These are phyloP conservation scores for Parazoanthus atlanticus DNA, from an alignment of 92 coral and sea anemone genomes.

Conservation along the genomic window DNA sequence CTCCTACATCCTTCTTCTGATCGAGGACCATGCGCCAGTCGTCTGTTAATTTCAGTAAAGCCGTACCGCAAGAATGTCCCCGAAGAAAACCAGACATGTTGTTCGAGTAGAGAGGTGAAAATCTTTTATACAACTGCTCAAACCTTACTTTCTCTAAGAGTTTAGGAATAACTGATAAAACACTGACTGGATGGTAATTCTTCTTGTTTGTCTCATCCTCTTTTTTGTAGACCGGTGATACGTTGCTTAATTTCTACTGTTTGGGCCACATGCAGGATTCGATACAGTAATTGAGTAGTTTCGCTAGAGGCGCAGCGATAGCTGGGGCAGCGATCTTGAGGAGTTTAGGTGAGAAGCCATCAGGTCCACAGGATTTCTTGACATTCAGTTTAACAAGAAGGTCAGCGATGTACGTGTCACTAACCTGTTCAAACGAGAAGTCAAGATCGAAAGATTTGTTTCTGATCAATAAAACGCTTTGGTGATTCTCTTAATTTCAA, in stretches of 20 bases:
- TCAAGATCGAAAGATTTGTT: no score
- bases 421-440: no score
- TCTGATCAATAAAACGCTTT: no score
- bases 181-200: constrained; percentile 45
- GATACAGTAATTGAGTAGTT: not conserved
- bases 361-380: constrained; percentile 47
- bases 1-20: no score
- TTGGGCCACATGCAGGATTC: not conserved
- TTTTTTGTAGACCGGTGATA: constrained; percentile 12
- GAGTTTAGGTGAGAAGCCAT: constrained; percentile 38
- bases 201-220: constrained; percentile 17
- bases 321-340: constrained; percentile 31
- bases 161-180: constrained; percentile 40
- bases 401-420: no score
- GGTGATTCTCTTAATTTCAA: no score
- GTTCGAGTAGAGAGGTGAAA: no score
- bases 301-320: constrained; percentile 11
- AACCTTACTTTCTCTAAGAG: constrained; percentile 47
- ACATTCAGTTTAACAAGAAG: constrained; percentile 32
- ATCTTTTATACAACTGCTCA: constrained; percentile 37
- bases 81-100: no score
- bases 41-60: constrained; percentile 39
- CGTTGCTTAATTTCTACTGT: not conserved
- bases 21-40: constrained; percentile 49
- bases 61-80: constrained; percentile 43